These are phyloP conservation scores for Lepidocyrtinus sp. DNA, from an alignment of 2,888 invertebrate species.

Conservation along the genomic window DNA sequence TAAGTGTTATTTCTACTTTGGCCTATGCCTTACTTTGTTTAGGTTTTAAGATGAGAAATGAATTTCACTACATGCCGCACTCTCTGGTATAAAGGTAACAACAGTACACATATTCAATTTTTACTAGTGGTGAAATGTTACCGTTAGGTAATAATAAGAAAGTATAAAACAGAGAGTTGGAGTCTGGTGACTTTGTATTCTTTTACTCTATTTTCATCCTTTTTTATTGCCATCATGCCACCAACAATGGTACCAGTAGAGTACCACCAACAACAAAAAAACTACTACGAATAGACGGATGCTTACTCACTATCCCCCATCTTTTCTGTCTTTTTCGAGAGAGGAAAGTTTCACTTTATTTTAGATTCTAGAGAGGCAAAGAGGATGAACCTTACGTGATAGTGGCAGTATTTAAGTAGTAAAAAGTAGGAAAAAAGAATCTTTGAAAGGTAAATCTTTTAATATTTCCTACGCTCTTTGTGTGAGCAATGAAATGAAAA, in stretches of 20 bases:
- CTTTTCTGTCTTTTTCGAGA: slow-evolving; percentile 10
- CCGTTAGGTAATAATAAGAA: too few species aligned
- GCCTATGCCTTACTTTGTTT: too few species aligned
- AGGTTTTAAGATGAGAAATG: too few species aligned
- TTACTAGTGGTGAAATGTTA: too few species aligned
- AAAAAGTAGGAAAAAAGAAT: slow-evolving; percentile 30
- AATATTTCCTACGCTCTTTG: slow-evolving; percentile 30
- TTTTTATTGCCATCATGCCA: slow-evolving; percentile 43
- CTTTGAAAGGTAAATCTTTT: slow-evolving; percentile 41
- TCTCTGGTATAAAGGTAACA: too few species aligned
- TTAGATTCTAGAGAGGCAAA: too few species aligned
- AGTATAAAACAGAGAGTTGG: too few species aligned
- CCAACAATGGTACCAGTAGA: slow-evolving; percentile 8
- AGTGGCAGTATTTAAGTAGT: slow-evolving; percentile 19
- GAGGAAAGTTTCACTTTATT: slow-evolving; percentile 20
- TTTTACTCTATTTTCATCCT: slow-evolving; percentile 17
- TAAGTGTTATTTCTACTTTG: too few species aligned
- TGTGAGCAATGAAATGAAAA: slow-evolving; percentile 10
- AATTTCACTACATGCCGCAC: too few species aligned
- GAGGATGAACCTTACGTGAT: neutral
- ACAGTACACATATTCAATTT: too few species aligned
- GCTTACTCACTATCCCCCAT: slow-evolving; percentile 3
- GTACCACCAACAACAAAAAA: slow-evolving; percentile 1
- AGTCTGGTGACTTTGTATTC: slow-evolving; percentile 34
- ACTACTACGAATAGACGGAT: slow-evolving; percentile 24